Evolutionary conservation across 2,888 invertebrate species (phyloP), one percentile per base, ranked within the genome.

Genomic region (Sphecodes monilicornis): DNA sequence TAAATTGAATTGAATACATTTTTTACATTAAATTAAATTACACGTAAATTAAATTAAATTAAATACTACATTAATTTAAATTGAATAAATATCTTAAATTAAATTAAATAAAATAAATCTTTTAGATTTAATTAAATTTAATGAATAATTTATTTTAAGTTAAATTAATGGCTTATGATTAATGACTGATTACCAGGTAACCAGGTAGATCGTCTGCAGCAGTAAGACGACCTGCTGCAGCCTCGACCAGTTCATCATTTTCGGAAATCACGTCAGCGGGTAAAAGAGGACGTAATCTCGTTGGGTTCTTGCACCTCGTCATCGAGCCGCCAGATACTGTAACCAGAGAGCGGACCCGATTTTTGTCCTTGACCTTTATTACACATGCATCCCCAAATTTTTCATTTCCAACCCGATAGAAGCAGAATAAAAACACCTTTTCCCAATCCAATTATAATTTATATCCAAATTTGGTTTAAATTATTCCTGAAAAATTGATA

Each of bases 231-330:
- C 88, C 84, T 91, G 90, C 85, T 91, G 91, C 88, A 91, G 88
- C 85, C 89, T 90, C 93, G 93, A 93, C 88, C 90, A 92, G 91
- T 87, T 88, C 86, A 88, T 83, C 86, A 89, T 91, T 89, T 89
- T 89, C 82, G 85, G 87, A 89, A 82, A 86, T 92, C 89, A 88
- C 90, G 91, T 93, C 93, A 93, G 90, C 90, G 89, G 86, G 89
- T 89, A 89, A 88, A 89, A 90, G 90, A 92, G 90, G 90, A 91
- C 91, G 92, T 93, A 92, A 91, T 92, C 91, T 92, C 87, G 87
- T 74, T 87, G 84, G 88, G 82, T 86, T 86, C 80, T 88, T 82
- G 90, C 89, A 89, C 82, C 90, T 90, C 89, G 90, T 82, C 91
- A 92, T 92, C 87, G 80, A 86, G 86, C 85, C 84, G 86, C 87